Percentiles rank a stretch among this genome's conserved stretches.
Evolutionary conservation across 92 coral and sea anemone species (phyloP).

Genomic region (Phenganax subtilis): DNA sequence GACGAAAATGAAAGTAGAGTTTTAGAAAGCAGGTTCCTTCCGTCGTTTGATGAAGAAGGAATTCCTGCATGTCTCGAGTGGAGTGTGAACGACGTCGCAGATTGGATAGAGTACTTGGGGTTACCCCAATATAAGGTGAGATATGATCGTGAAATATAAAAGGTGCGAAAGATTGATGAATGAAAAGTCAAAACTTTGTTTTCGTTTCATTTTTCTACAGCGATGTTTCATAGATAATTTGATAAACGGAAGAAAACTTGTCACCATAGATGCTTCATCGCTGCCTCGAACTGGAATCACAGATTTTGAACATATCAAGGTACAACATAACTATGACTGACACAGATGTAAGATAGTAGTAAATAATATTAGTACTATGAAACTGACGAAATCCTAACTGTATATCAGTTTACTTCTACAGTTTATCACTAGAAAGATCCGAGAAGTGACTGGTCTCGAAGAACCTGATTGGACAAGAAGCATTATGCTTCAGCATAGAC

Average conservation of each 20-base stretch:
- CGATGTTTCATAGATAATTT: conserved; percentile 78
- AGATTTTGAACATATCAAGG: conserved; percentile 91
- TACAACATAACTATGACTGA: conserved; percentile 2
- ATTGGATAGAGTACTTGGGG: conserved; percentile 88
- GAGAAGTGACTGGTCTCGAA: conserved; percentile 76
- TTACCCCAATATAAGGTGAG: conserved; percentile 81
- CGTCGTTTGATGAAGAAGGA: conserved; percentile 81
- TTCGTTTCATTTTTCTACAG: conserved; percentile 37
- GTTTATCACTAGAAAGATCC: conserved; percentile 69
- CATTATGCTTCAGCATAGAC: conserved; percentile 75
- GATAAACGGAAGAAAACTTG: conserved; percentile 76
- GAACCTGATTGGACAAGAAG: conserved; percentile 95
- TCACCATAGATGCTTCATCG: conserved; percentile 79
- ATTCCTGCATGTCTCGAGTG: conserved; percentile 77
- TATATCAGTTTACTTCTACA: conserved; percentile 11
- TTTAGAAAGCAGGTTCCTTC: conserved; percentile 30
- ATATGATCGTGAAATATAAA: neutral
- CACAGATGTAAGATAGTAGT: no score
- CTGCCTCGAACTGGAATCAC: conserved; percentile 82
- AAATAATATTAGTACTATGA: no score
- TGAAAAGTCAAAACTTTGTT: neutral
- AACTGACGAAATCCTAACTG: neutral
- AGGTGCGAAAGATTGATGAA: neutral
- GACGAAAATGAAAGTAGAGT: conserved; percentile 48
- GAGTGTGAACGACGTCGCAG: conserved; percentile 91